phyloP scores from a whole-genome alignment of 2,797 vertebrate genomes.

The Loris lydekkerianus region DNA sequence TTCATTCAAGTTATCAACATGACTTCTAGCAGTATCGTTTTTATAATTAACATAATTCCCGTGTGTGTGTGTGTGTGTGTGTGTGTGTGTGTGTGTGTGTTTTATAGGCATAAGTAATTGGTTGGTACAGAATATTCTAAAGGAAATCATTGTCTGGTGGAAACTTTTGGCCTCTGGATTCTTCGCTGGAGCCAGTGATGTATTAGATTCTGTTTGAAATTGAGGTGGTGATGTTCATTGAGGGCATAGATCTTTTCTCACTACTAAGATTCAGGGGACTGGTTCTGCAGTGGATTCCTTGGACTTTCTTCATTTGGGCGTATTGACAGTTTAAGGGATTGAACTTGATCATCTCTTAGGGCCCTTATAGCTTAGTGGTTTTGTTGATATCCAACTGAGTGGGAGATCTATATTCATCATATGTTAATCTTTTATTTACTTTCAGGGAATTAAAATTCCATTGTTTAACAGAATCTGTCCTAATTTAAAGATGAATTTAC shows the following conservation, averaged over 20 bases:
- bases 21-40: not conserved
- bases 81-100: not conserved
- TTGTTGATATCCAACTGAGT: not conserved
- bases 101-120: conserved; percentile 10
- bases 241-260: not conserved
- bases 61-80: not conserved
- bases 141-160: not conserved
- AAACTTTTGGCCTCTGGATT: not conserved
- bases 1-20: not conserved
- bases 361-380: not conserved
- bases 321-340: not conserved
- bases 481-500: not conserved
- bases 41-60: not conserved
- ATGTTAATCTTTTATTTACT: conserved; percentile 15
- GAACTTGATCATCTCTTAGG: not conserved
- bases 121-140: not conserved
- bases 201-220: not conserved
- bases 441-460: not conserved
- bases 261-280: conserved; percentile 16
- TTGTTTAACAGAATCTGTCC: not conserved
- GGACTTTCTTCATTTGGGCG: not conserved
- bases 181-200: not conserved
- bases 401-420: not conserved
- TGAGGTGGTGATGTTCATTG: not conserved
- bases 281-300: not conserved